These are phyloP conservation scores for Enteromius unitaeniatus DNA, from an alignment of 2,797 vertebrate genomes.

Conservation along the genomic window DNA sequence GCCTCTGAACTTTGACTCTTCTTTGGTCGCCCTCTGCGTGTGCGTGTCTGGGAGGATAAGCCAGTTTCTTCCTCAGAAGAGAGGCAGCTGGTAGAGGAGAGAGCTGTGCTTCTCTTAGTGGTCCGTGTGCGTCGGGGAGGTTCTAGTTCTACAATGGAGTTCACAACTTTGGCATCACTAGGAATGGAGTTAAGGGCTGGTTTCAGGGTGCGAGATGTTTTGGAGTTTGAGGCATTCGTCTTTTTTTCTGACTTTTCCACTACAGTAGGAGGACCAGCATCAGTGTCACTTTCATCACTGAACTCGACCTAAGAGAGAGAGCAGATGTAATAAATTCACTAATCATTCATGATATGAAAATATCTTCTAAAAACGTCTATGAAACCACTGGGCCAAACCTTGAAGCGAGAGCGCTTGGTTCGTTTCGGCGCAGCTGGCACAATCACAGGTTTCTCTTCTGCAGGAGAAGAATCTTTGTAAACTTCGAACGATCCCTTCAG, in stretches of 20 bases:
- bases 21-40: slow-evolving; percentile 68
- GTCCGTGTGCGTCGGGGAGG: slow-evolving; percentile 59
- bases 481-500: slow-evolving; percentile 80
- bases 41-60: slow-evolving; percentile 38
- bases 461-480: slow-evolving; percentile 79
- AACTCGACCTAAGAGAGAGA: slow-evolving; percentile 81
- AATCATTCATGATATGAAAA: not conserved
- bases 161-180: slow-evolving; percentile 32
- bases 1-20: slow-evolving; percentile 45
- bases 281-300: slow-evolving; percentile 89
- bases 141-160: slow-evolving; percentile 54
- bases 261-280: slow-evolving; percentile 61
- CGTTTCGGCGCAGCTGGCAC: slow-evolving; percentile 84
- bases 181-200: not conserved
- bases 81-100: not conserved
- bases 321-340: not conserved
- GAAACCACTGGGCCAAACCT: slow-evolving; percentile 71
- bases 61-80: slow-evolving; percentile 72
- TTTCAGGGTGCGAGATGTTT: slow-evolving; percentile 55
- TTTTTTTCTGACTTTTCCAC: slow-evolving; percentile 64
- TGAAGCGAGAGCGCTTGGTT: slow-evolving; percentile 80
- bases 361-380: not conserved
- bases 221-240: slow-evolving; percentile 51
- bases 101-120: slow-evolving; percentile 64
- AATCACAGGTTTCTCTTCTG: slow-evolving; percentile 64